Base-by-base conservation (phyloP, 2,888 invertebrate genomes). In the Dryococelus australis region DNA sequence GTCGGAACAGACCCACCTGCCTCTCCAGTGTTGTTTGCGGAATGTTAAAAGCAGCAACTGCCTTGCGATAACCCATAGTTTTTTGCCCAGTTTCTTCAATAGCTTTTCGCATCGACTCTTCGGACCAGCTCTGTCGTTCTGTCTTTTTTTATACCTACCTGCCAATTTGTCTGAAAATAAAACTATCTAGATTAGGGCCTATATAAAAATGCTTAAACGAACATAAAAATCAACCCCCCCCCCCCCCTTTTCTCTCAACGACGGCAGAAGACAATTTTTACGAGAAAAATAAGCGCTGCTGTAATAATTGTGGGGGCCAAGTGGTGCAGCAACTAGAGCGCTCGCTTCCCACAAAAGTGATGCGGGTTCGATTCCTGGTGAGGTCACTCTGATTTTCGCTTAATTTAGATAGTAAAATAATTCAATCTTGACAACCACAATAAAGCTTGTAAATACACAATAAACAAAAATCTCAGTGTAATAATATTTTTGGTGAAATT, bases 21-120 rank as follows among this genome's bases (percentile, higher is more conserved):
- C 88, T 28, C 84, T 90, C 87, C 47, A 89, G 86, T n/a, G 89
- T 90, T 78, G 88, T 88, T 86, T 88, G 89, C 51, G 89, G 88
- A 47, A 90, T 87, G 79, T 35, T 43, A 85, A 87, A 89, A 81
- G 43, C 35, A 51, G 51, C 81, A 51, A 88, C 80, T 51, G 89
- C 89, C 85, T 87, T 86, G 79, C 80, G 26, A 83, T 87, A 89
- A 27, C 90, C 89, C 87, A 86, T 88, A 81, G 28, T 87, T 24
- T 88, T 88, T 20, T 85, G 85, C 65, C 87, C 43, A 85, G 88
- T 88, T n/a, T 86, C 83, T n/a, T 87, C 83, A 43, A 89, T 88
- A n/a, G 89, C 89, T 43, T 85, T 51, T 65, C 81, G 80, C 90
- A 90, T 90, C 47, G 28, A 27, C 65, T 87, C 85, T 79, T 84